Percentiles rank a stretch among this genome's conserved stretches.
Evolutionary conservation across 2,113 vertebrate genomes (phyloP).

Genomic region (Oncorhynchus nerka): DNA sequence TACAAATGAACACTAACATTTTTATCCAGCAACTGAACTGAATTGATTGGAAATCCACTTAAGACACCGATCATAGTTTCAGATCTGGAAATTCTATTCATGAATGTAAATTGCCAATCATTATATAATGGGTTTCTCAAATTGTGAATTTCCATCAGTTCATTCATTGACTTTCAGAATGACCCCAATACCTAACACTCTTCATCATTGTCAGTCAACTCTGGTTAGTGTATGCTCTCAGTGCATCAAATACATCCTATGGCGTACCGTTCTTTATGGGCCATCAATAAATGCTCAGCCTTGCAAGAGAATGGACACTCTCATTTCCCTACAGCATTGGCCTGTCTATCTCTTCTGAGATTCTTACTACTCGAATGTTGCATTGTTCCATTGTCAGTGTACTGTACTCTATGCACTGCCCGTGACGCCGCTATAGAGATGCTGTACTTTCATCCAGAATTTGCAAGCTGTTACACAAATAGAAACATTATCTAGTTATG

Average conservation of each 20-base stretch:
- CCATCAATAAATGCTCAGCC: neutral
- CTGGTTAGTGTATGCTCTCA: neutral
- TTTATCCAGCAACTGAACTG: no score
- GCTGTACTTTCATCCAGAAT: neutral
- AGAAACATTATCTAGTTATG: neutral
- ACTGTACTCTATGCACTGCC: neutral
- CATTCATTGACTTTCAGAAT: neutral
- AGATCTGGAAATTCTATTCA: no score
- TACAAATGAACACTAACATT: no score
- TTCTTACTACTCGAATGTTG: neutral
- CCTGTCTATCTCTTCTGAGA: neutral
- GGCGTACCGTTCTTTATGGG: neutral
- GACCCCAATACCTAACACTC: neutral
- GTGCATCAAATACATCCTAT: neutral
- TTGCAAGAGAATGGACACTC: neutral
- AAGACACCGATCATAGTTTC: no score
- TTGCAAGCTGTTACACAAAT: neutral
- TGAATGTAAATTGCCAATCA: no score
- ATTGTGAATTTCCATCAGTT: neutral
- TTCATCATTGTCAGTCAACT: neutral
- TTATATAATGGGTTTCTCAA: no score
- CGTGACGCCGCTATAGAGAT: neutral
- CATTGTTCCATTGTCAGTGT: neutral
- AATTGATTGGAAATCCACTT: no score
- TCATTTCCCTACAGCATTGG: neutral